Evolutionary conservation across 2,113 vertebrate species (phyloP).

Genomic region (Triplophysa siluroides): DNA sequence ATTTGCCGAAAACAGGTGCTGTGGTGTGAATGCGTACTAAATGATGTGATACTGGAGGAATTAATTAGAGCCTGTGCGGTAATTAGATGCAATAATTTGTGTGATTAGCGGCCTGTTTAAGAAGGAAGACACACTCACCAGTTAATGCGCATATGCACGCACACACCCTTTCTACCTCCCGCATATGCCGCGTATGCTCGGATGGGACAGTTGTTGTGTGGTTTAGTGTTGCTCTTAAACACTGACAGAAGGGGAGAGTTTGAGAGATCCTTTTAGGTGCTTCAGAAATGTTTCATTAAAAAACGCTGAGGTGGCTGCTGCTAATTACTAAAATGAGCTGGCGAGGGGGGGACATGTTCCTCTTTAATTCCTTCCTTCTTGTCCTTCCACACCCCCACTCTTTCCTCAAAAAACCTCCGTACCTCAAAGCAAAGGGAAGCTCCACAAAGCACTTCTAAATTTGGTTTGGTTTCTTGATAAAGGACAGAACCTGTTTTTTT

Average conservation of each 20-base stretch:
- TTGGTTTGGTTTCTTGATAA: constrained; percentile 65
- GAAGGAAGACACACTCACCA: constrained; percentile 79
- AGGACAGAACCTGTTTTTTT: constrained; percentile 51
- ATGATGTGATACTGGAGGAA: constrained; percentile 99
- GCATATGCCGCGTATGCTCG: constrained; percentile 33
- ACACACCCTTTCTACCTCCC: constrained; percentile 50
- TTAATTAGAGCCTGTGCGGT: constrained; percentile 98
- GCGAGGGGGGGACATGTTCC: constrained; percentile 61
- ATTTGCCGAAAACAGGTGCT: constrained; percentile 96
- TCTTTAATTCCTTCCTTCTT: constrained; percentile 44
- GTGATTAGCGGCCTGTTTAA: constrained; percentile 99
- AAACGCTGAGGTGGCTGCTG: constrained; percentile 85
- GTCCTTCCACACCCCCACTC: constrained; percentile 53
- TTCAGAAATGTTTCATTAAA: constrained; percentile 83
- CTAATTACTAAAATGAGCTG: constrained; percentile 84
- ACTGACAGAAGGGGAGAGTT: constrained; percentile 66
- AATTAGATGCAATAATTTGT: constrained; percentile 99
- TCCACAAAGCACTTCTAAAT: constrained; percentile 72
- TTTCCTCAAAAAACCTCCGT: constrained; percentile 54
- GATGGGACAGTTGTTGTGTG: constrained; percentile 38
- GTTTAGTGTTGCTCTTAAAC: constrained; percentile 24
- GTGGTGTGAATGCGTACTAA: constrained; percentile 95
- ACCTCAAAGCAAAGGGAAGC: constrained; percentile 69
- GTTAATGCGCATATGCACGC: constrained; percentile 64
- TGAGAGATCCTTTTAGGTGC: constrained; percentile 68